phyloP scores from a whole-genome alignment of 2,113 vertebrate species.

The Craseonycteris thonglongyai region DNA sequence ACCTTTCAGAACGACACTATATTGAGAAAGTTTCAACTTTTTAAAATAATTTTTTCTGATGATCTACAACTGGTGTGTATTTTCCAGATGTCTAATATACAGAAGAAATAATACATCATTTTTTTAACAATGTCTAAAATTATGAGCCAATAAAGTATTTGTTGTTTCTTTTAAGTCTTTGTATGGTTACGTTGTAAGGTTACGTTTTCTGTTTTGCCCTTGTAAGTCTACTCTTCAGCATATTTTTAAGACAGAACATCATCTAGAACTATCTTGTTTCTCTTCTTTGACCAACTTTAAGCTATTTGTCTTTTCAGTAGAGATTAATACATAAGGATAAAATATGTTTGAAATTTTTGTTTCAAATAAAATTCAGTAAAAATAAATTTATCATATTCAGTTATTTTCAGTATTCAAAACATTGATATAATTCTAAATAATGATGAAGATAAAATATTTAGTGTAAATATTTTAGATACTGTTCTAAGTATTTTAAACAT shows the following conservation, averaged over 20 bases:
- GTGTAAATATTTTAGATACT: background rate
- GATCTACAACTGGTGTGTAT: background rate
- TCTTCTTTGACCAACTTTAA: background rate
- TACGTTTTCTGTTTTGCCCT: background rate
- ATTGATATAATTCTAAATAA: background rate
- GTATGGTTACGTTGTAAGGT: background rate
- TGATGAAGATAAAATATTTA: background rate
- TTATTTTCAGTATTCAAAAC: background rate
- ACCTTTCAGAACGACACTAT: background rate
- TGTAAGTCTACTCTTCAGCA: background rate
- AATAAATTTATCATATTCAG: background rate
- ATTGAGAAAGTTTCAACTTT: background rate
- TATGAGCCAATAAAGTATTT: background rate
- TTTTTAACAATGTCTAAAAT: background rate
- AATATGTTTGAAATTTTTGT: background rate
- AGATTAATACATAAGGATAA: background rate
- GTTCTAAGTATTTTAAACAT: background rate
- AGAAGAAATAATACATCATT: background rate
- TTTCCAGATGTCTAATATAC: background rate
- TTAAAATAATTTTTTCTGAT: background rate
- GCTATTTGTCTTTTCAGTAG: background rate
- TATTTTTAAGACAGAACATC: background rate
- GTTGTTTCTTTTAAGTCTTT: background rate
- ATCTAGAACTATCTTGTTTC: background rate
- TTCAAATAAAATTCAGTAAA: background rate